Evolutionary conservation across 2,113 vertebrate species (phyloP), one percentile per base, ranked within the genome.

Genomic region (Chloebia gouldiae): DNA sequence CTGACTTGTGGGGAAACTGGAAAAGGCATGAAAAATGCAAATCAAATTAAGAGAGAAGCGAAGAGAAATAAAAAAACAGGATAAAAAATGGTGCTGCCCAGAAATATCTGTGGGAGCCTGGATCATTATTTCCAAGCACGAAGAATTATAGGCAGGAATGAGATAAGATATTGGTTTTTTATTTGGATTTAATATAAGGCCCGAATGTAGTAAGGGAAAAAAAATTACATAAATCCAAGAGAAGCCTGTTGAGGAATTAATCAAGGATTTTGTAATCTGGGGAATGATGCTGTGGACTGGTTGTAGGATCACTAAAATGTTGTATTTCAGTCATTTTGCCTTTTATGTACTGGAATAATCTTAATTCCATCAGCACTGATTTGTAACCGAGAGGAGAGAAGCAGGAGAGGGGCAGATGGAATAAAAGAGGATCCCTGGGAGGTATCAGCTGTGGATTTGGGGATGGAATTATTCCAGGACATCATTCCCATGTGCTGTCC

Each of bases 401-500:
- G 28, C 21, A 9, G 53, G 3, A 22, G 35, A 39, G 14, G 0
- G 10, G n/a, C n/a, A 54, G 12, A 12, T 22, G 18, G 59, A 51
- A 77, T 35, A 23, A 37, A 33, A 40, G 57, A 53, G 45, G 35
- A 16, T 6, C 7, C 11, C 5, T 0, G 1, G 54, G 42, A 16
- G 28, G 5, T 10, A 16, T 3, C 20, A 51, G 45, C 42, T 24
- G 28, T 50, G 83, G 40, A 6, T 65, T 35, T 44, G 76, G 40
- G 40, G 28, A 28, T 59, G 31, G 71, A 27, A 53, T 72, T 56
- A 10, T 40, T 56, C 49, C 59, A 24, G 69, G 15, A 7, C 3
- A 0, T 8, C 17, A 9, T 31, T 82, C 68, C 53, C 25, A 2
- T 1, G 17, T 6, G 75, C 33, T 16, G 0, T 11, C 33, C 44